These are phyloP conservation scores for Ricordea florida DNA, from an alignment of 92 coral and sea anemone species.

Conservation along the genomic window DNA sequence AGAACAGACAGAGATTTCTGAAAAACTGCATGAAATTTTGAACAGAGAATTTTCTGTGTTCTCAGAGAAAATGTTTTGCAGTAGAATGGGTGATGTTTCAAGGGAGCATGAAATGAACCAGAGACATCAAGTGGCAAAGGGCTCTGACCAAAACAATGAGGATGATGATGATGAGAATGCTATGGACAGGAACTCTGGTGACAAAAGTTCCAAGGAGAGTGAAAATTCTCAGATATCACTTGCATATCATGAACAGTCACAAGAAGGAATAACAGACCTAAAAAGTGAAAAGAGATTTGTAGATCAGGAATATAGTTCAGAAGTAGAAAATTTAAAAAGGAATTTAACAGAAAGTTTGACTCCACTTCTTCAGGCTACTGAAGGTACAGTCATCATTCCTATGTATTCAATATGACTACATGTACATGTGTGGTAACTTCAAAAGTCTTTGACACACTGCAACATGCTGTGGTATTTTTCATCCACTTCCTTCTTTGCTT, in stretches of 20 bases:
- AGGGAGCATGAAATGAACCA: constrained; percentile 21
- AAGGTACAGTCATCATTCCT: constrained; percentile 11
- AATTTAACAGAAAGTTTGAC: constrained; percentile 38
- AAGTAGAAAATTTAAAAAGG: constrained; percentile 52
- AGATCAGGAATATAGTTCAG: constrained; percentile 1
- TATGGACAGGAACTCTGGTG: not conserved
- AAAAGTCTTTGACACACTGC: too few relatives aligned
- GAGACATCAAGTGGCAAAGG: constrained; percentile 13
- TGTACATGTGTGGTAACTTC: too few relatives aligned
- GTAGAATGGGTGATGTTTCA: constrained; percentile 27
- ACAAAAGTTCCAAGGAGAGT: not conserved
- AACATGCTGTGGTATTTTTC: too few relatives aligned
- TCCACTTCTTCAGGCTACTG: constrained; percentile 34
- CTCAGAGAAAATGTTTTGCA: constrained; percentile 8
- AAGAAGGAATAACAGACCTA: not conserved
- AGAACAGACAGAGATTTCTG: not conserved
- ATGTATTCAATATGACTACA: too few relatives aligned
- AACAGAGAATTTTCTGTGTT: constrained; percentile 5
- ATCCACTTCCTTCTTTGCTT: too few relatives aligned
- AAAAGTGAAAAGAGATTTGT: not conserved
- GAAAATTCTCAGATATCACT: too few relatives aligned
- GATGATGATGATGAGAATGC: constrained; percentile 17
- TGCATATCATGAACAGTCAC: not conserved
- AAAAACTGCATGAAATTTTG: constrained; percentile 13
- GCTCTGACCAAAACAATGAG: not conserved